Conservation (phyloP, 2,113 vertebrate species). For the Isurus oxyrinchus region DNA sequence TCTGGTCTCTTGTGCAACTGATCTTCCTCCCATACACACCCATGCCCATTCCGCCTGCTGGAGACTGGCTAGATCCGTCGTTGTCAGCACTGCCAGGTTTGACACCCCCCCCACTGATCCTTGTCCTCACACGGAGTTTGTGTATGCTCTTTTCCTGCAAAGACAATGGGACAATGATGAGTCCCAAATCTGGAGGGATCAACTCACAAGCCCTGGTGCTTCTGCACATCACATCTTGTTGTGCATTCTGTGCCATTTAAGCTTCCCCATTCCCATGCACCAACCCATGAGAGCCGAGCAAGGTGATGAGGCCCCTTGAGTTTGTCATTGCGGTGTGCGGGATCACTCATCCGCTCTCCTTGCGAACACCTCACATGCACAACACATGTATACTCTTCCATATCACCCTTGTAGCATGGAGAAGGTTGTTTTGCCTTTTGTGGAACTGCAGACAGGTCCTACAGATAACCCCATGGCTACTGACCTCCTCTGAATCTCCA, state of each 20-base stretch:
- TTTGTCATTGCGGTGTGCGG: not conserved
- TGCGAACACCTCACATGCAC: too few relatives aligned
- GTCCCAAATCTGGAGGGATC: not conserved
- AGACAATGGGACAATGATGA: not conserved
- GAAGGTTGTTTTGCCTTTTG: not conserved
- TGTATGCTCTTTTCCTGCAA: not conserved
- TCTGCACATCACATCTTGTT: not conserved
- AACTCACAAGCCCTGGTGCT: not conserved
- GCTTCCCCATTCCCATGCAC: not conserved
- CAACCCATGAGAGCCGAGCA: not conserved
- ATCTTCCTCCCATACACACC: not conserved
- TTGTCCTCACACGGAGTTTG: not conserved
- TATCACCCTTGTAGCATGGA: not conserved
- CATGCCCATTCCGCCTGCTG: too few relatives aligned
- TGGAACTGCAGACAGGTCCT: too few relatives aligned
- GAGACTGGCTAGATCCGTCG: not conserved
- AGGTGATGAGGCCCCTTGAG: not conserved
- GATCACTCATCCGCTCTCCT: not conserved
- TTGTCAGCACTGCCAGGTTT: not conserved
- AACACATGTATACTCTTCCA: too few relatives aligned
- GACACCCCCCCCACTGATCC: too few relatives aligned
- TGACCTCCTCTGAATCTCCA: not conserved
- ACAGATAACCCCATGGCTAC: not conserved
- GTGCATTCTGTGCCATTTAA: too few relatives aligned
- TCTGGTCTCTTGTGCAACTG: not conserved